These are phyloP conservation scores for Temnothorax nylanderi DNA, from an alignment of 1,140 invertebrate genomes.

Conservation along the genomic window DNA sequence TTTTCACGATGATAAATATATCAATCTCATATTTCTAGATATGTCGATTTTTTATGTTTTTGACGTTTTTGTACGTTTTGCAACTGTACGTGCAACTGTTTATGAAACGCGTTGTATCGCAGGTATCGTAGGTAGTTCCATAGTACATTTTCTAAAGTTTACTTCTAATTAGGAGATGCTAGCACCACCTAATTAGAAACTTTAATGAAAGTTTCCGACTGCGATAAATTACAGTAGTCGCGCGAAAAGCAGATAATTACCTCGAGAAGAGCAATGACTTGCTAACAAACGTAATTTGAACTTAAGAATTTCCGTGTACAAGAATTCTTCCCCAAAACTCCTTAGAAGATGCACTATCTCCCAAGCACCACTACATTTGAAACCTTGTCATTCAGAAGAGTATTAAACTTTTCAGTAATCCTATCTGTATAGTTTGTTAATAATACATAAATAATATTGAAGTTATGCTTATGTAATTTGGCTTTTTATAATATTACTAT, in stretches of 20 bases:
- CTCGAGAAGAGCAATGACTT: slow-evolving; percentile 77
- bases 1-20: background rate
- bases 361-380: background rate
- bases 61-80: slow-evolving; percentile 14
- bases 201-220: slow-evolving; percentile 76
- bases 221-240: slow-evolving; percentile 73
- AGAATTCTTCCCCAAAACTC: slow-evolving; percentile 53
- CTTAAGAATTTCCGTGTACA: slow-evolving; percentile 63
- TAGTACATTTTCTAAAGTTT: slow-evolving; percentile 70
- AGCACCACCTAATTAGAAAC: slow-evolving; percentile 76
- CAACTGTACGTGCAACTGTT: slow-evolving; percentile 5
- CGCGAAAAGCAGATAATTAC: slow-evolving; percentile 79
- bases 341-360: slow-evolving; percentile 43
- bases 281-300: slow-evolving; percentile 80
- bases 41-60: background rate
- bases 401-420: slow-evolving; percentile 19
- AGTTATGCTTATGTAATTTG: background rate
- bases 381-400: background rate
- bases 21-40: background rate
- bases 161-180: slow-evolving; percentile 74
- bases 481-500: slow-evolving; percentile 51
- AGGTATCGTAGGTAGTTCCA: slow-evolving; percentile 62
- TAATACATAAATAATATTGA: background rate
- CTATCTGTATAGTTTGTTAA: background rate
- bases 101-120: slow-evolving; percentile 49